These are phyloP conservation scores for Odontothrips loti DNA, from an alignment of 2,888 invertebrate genomes.

Conservation along the genomic window DNA sequence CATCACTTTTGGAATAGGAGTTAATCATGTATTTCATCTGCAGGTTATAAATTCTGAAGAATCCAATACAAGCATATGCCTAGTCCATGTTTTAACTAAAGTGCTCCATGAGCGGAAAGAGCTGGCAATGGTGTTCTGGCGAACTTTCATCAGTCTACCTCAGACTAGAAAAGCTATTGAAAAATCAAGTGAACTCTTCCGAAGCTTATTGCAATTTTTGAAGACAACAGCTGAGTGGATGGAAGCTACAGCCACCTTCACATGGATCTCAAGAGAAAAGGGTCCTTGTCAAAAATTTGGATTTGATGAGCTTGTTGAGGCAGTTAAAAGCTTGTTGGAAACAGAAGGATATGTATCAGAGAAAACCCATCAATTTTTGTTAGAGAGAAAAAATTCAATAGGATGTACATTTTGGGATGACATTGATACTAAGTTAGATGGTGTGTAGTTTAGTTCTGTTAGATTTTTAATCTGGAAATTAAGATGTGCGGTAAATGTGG, in stretches of 20 bases:
- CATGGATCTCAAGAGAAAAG: slow-evolving; percentile 3
- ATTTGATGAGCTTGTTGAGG: not conserved
- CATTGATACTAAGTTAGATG: not conserved
- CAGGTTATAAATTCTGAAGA: not conserved
- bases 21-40: not conserved
- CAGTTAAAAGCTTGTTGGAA: not conserved
- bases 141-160: not conserved
- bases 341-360: not conserved
- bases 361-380: not conserved
- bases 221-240: not conserved
- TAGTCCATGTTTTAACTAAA: not conserved
- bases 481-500: too few species aligned
- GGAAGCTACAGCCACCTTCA: not conserved
- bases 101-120: not conserved
- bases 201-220: not conserved
- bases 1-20: not conserved
- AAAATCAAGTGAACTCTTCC: not conserved
- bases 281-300: not conserved
- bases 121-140: not conserved
- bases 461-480: too few species aligned
- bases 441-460: too few species aligned
- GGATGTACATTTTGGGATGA: slow-evolving; percentile 13
- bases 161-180: not conserved
- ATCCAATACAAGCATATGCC: not conserved
- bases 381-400: not conserved